Conservation (phyloP, 2,797 vertebrate genomes). For the Percopsis omiscomaycus region DNA sequence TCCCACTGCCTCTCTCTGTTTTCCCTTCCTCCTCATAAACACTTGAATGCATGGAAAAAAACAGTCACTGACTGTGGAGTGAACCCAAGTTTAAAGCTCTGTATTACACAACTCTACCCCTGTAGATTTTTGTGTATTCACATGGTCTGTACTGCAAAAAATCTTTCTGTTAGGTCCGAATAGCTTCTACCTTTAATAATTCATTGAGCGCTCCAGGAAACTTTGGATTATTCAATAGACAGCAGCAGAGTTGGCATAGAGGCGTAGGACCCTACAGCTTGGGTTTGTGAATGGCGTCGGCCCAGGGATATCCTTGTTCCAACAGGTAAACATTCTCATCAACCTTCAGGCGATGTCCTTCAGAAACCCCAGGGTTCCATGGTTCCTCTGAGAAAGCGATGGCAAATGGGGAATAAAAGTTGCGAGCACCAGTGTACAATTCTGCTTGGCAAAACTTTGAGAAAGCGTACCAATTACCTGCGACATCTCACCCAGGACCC, state of each 20-base stretch:
- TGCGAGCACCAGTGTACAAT: background rate
- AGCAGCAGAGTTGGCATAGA: background rate
- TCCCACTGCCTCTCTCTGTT: no score
- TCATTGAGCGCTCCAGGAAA: constrained; percentile 1
- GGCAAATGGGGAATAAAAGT: constrained; percentile 3
- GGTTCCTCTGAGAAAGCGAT: background rate
- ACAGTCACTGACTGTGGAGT: no score
- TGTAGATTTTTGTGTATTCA: constrained; percentile 2
- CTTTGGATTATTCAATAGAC: constrained; percentile 25
- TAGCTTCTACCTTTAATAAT: constrained; percentile 23
- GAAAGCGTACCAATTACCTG: background rate
- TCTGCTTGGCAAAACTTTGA: background rate
- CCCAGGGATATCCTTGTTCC: constrained; percentile 19
- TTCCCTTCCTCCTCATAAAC: no score
- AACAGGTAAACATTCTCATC: constrained; percentile 17
- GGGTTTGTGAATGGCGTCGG: constrained; percentile 15
- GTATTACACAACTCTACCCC: background rate
- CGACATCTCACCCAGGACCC: background rate
- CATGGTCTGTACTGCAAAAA: constrained; percentile 4
- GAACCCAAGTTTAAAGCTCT: background rate
- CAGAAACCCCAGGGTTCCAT: constrained; percentile 10
- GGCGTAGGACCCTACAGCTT: constrained; percentile 3
- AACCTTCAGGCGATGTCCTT: constrained; percentile 11
- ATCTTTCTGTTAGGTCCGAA: constrained; percentile 5
- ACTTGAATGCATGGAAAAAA: no score